A percentile compares a stretch with the other conserved stretches of the same genome.
phyloP scores from a whole-genome alignment of 2,888 invertebrate genomes.

The Hydrotaea cyrtoneurina region DNA sequence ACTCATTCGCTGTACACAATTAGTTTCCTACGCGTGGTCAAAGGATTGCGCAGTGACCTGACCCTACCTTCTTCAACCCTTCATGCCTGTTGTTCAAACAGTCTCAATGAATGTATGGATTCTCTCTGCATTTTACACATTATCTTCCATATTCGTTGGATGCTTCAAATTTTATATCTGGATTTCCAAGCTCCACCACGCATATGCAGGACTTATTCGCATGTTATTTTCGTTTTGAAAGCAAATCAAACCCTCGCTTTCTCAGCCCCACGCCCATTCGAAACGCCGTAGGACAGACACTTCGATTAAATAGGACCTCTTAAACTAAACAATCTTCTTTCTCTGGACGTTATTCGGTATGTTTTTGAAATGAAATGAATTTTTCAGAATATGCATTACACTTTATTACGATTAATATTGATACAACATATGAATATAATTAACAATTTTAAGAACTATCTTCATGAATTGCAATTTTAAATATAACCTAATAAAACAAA shows the following conservation, averaged over 20 bases:
- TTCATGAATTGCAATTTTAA: slow-evolving; percentile 15
- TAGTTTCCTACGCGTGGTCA: neutral
- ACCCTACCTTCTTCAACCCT: neutral
- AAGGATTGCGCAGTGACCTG: slow-evolving; percentile 18
- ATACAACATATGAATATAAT: neutral
- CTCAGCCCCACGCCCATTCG: slow-evolving; percentile 38
- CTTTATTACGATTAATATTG: neutral
- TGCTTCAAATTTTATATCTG: neutral
- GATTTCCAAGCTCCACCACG: neutral
- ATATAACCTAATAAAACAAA: neutral
- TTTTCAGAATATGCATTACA: slow-evolving; percentile 1
- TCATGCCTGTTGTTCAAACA: neutral
- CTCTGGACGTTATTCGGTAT: slow-evolving; percentile 65
- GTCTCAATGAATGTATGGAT: neutral
- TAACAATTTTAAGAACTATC: slow-evolving; percentile 8
- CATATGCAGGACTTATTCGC: neutral
- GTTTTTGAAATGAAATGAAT: slow-evolving; percentile 52
- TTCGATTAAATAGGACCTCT: slow-evolving; percentile 54
- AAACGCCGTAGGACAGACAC: slow-evolving; percentile 45
- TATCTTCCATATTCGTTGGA: slow-evolving; percentile 44
- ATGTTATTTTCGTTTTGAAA: slow-evolving; percentile 11
- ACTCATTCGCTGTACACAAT: slow-evolving; percentile 4
- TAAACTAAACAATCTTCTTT: slow-evolving; percentile 40
- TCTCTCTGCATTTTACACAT: slow-evolving; percentile 52
- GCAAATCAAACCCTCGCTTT: slow-evolving; percentile 33